Percentiles rank a stretch among this genome's conserved stretches.
Evolutionary conservation across 2,113 vertebrate species (phyloP).

Genomic region (Cephalopterus ornatus): DNA sequence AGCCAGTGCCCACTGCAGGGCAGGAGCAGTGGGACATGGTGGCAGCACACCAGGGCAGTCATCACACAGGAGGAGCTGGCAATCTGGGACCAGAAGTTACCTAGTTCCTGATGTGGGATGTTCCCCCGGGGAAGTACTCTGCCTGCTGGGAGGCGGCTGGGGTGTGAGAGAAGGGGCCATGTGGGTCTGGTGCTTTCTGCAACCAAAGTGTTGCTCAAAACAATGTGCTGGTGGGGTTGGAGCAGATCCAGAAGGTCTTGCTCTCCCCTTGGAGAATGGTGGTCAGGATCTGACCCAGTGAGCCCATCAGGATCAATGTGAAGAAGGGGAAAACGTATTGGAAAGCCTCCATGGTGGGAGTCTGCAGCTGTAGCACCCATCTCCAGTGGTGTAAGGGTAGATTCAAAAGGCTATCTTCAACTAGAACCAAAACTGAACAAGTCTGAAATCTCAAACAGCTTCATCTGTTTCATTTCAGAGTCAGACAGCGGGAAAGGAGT

Average conservation of each 20-base stretch:
- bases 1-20: accelerated
- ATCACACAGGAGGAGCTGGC: background rate
- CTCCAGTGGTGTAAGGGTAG: background rate
- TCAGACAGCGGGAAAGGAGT: background rate
- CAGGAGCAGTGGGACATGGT: accelerated
- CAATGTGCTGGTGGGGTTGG: background rate
- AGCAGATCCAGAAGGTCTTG: background rate
- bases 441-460: background rate
- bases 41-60: background rate
- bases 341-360: background rate
- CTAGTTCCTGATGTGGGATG: background rate
- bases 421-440: background rate
- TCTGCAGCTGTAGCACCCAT: background rate
- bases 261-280: background rate
- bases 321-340: background rate
- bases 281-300: background rate
- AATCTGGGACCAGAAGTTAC: slow-evolving; percentile 17
- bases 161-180: background rate
- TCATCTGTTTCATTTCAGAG: background rate
- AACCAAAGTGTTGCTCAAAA: background rate
- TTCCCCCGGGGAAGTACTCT: background rate
- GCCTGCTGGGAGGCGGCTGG: background rate
- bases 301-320: background rate
- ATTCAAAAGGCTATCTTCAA: background rate
- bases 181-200: background rate